Conservation (phyloP, 2,888 invertebrate genomes). For the Bedellia somnulentella region DNA sequence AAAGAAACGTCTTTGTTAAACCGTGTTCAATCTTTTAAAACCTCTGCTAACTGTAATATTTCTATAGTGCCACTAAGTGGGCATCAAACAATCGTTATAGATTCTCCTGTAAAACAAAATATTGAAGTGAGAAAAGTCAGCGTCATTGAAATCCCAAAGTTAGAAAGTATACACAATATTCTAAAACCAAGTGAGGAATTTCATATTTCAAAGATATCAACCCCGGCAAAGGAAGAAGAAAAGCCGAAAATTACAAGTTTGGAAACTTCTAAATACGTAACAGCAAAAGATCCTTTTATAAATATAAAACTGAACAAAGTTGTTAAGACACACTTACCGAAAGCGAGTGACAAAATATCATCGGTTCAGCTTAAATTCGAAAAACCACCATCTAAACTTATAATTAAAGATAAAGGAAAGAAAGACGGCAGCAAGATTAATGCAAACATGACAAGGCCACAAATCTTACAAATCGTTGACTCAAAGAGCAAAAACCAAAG, state of each 20-base stretch:
- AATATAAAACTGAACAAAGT: constrained; percentile 50
- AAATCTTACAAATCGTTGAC: constrained; percentile 65
- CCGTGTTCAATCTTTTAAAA: constrained; percentile 49
- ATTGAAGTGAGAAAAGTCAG: constrained; percentile 13
- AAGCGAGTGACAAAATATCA: constrained; percentile 31
- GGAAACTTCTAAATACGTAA: constrained; percentile 9
- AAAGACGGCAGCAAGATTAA: constrained; percentile 20
- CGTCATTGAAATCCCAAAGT: constrained; percentile 6
- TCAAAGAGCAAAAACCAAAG: constrained; percentile 33
- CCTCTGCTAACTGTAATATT: constrained; percentile 46
- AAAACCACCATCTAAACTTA: constrained; percentile 40
- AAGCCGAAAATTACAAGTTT: constrained; percentile 10
- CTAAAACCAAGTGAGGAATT: constrained; percentile 1
- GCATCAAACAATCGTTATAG: constrained; percentile 55
- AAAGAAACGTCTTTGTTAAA: constrained; percentile 36
- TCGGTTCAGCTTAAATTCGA: constrained; percentile 32
- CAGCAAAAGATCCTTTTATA: constrained; percentile 44
- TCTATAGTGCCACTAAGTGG: constrained; percentile 51
- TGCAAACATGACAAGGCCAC: constrained; percentile 62
- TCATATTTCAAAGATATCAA: constrained; percentile 1
- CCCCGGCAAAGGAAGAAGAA: constrained; percentile 1
- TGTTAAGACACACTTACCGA: constrained; percentile 44
- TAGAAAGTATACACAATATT: constrained; percentile 10
- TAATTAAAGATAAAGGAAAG: constrained; percentile 38
- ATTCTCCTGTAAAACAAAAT: constrained; percentile 37